Conservation (phyloP, 2,888 invertebrate genomes). For the Polymixis lichenea region DNA sequence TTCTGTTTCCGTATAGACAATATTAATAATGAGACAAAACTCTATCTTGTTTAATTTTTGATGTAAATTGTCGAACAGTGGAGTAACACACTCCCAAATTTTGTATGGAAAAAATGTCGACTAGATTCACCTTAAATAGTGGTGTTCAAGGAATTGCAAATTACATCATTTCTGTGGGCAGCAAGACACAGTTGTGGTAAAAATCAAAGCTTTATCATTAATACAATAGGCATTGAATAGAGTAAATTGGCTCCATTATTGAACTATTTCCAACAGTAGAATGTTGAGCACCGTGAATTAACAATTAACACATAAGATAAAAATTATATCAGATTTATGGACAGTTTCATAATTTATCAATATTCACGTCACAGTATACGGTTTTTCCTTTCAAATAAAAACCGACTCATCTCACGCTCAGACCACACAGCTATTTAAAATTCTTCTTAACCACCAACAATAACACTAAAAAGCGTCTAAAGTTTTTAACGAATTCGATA, state of each 20-base stretch:
- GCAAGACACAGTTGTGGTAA: too few relatives aligned
- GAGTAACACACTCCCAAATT: too few relatives aligned
- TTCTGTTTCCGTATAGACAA: too few relatives aligned
- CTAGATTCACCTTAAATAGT: too few relatives aligned
- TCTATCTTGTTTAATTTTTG: too few relatives aligned
- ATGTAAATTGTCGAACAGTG: too few relatives aligned
- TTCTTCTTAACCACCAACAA: conserved; percentile 11
- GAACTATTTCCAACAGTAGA: neutral
- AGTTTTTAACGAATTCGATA: conserved; percentile 32
- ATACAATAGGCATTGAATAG: conserved; percentile 4
- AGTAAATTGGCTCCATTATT: neutral
- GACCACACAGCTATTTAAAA: conserved; percentile 29
- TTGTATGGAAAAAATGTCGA: too few relatives aligned
- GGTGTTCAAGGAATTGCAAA: neutral
- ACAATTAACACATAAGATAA: neutral
- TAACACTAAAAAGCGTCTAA: conserved; percentile 10
- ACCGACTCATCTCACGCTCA: conserved; percentile 37
- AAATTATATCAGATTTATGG: neutral
- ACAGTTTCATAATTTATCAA: conserved; percentile 4
- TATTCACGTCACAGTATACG: neutral
- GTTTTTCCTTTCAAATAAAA: conserved; percentile 28
- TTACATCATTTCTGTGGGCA: neutral
- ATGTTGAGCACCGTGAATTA: neutral
- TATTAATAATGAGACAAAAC: too few relatives aligned
- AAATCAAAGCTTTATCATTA: neutral